These are phyloP conservation scores for Tinamus major DNA, from an alignment of 2,797 vertebrate species.

Conservation along the genomic window DNA sequence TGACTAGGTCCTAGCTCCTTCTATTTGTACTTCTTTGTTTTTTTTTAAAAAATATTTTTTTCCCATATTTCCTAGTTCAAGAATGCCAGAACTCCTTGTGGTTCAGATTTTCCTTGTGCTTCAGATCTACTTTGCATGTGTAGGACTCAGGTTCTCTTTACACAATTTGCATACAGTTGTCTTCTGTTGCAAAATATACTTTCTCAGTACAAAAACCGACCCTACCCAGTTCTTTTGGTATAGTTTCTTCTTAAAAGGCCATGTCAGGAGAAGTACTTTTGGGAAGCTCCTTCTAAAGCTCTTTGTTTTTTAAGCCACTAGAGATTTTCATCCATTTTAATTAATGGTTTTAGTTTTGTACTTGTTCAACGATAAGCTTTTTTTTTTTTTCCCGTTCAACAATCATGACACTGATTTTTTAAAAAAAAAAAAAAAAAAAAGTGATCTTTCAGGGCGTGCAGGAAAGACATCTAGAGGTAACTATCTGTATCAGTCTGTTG, in stretches of 20 bases:
- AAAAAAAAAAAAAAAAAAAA: neutral
- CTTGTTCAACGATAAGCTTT: rapidly evolving
- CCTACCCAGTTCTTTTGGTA: neutral
- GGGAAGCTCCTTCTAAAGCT: neutral
- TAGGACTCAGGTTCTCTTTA: neutral
- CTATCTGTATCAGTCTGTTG: neutral
- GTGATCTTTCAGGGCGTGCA: neutral
- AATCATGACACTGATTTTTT: neutral
- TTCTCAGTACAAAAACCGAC: neutral
- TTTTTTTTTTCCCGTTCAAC: neutral
- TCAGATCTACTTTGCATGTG: neutral
- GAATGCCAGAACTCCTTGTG: neutral
- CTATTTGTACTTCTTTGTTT: neutral
- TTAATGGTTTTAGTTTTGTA: neutral
- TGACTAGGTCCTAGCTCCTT: rapidly evolving
- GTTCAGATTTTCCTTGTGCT: neutral
- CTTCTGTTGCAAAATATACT: neutral
- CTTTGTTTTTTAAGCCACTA: rapidly evolving
- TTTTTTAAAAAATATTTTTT: neutral
- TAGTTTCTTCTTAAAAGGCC: neutral
- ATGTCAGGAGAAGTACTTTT: neutral
- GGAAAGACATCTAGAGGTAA: neutral
- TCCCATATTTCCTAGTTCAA: neutral
- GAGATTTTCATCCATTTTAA: neutral
- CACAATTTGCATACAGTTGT: neutral